Percentiles rank a stretch among this genome's conserved stretches.
Conservation (phyloP, 2,797 vertebrate genomes). For the Scolopax bukidnonensis region DNA sequence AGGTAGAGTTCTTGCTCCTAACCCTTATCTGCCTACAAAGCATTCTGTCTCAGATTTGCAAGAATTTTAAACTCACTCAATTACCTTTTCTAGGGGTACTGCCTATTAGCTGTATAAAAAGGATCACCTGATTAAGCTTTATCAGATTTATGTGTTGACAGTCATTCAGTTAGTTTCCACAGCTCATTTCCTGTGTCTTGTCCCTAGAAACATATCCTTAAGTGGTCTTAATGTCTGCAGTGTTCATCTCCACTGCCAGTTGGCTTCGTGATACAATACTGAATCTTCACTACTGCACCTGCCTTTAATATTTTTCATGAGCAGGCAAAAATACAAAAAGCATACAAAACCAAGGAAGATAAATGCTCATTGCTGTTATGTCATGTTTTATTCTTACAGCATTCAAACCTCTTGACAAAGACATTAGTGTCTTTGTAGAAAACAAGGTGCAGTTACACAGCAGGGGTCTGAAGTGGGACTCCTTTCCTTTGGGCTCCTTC, state of each 20-base stretch:
- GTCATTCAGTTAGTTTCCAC: neutral
- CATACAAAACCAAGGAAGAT: neutral
- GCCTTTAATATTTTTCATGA: neutral
- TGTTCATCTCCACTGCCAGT: neutral
- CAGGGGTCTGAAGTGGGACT: neutral
- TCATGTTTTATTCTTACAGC: neutral
- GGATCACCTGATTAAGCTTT: neutral
- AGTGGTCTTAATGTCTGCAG: neutral
- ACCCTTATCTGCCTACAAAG: neutral
- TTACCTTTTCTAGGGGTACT: neutral
- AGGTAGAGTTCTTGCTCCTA: neutral
- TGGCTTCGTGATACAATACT: neutral
- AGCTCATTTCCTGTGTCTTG: neutral
- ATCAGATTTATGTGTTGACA: neutral
- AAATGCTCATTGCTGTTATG: neutral
- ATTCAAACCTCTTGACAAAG: neutral
- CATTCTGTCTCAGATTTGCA: neutral
- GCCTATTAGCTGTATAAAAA: neutral
- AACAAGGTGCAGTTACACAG: neutral
- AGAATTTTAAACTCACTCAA: neutral
- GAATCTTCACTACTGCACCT: neutral
- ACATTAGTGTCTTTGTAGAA: neutral
- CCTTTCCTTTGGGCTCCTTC: neutral
- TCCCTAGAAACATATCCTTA: neutral
- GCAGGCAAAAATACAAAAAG: neutral